Evolutionary conservation across 2,888 invertebrate genomes (phyloP), one percentile per base, ranked within the genome.

Genomic region (Cylloceria caligata): DNA sequence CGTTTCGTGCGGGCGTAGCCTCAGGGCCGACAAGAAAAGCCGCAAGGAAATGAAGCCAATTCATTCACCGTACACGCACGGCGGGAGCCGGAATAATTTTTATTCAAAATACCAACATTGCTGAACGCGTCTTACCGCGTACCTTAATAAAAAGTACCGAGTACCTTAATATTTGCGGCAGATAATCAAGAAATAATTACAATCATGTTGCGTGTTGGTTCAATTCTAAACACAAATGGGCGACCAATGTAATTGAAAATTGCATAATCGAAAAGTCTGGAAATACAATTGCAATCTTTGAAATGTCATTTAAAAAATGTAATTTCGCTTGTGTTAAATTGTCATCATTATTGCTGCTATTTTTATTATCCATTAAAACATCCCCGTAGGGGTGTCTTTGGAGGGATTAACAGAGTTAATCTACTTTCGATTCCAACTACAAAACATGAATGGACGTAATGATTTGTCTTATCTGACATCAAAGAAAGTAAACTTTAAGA

Each of bases 1-100:
- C 55, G 55, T 78, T 78, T 71, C 55, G 42, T 45, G 30, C 64
- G 34, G 39, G n/a, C 64, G 60, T 60, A 34, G 30, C 47, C 47
- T 34, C 60, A 7, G 57, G 57, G 57, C 72, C n/a, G 30, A 60
- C 34, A 19, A 34, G 72, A 30, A 72, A 72, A 60, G 30, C 30
- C 7, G 4, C 45, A 47, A 21, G 72, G 30, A 60, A 60, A 72
- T 11, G 27, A 60, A 60, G 47, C 30, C 45, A 21, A 60, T 72
- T 60, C 45, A 45, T 71, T 71, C 71, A 24, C 16, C 24, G 55
- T 13, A 11, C 27, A 24, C 55, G 55, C 24, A 3, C n/a, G 1
- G 27, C n/a, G 6, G 27, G 57, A n/a, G 34, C 4, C 1, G 16
- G 30, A 57, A 30, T 57, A n/a, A 57, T 57, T 16, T 34, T 16